Base-by-base conservation (phyloP, 2,113 vertebrate species). In the Craseonycteris thonglongyai region DNA sequence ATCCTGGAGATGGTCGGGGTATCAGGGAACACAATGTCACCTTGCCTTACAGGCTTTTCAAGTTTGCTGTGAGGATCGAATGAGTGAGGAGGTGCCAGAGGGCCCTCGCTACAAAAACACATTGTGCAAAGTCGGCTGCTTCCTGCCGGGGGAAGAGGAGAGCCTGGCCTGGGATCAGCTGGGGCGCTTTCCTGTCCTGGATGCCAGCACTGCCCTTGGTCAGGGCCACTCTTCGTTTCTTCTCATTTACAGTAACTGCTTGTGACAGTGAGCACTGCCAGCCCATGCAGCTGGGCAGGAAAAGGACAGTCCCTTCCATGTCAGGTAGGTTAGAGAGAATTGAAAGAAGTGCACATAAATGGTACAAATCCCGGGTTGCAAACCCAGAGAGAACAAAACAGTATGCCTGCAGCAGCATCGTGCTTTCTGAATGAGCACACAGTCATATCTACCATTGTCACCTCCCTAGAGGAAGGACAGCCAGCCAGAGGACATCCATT, bases 401-500 rank as follows among this genome's bases (percentile, higher is more conserved):
- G 56, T 35, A 24, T 11, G 0, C n/a, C n/a, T 1, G 4, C 0
- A 30, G 21, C 78, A 65, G 35, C 22, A 54, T 6, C n/a, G 1
- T 38, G 24, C 51, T 65, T 58, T 14, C 6, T 6, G 30, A 47
- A 22, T 58, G 47, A 58, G 22, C 16, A 38, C 5, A 0, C 8
- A 5, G 15, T 49, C 92, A 28, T 8, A 6, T 6, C 42, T 21
- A 21, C 15, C 7, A 21, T 1, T 30, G 40, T 40, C 7, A 6
- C 14, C 28, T 35, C 76, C 9, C 26, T 71, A 0, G 5, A 11
- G 30, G 88, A 65, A 38, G 40, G 4, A 10, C 11, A 13, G 3
- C 13, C 30, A 14, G 59, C 33, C 82, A 12, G 11, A 5, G 21
- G 1, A 16, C 2, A 21, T 22, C 42, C 56, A 8, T 66, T 38